These are phyloP conservation scores for Drosophila tanythrix DNA, from an alignment of 2,888 invertebrate genomes.

Conservation along the genomic window DNA sequence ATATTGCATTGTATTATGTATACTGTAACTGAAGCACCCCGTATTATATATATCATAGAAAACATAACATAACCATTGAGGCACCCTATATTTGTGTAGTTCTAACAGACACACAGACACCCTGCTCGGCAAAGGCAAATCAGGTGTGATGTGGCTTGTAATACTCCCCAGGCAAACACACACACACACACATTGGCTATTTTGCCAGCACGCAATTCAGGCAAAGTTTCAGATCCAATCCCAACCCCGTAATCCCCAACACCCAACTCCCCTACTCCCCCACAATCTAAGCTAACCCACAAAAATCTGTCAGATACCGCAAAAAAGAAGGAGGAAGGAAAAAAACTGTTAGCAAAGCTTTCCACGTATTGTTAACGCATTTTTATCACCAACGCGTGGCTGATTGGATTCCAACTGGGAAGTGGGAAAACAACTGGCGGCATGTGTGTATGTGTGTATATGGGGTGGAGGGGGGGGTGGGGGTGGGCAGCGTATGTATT, in stretches of 20 bases:
- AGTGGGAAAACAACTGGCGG: constrained; percentile 16
- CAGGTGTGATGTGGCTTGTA: constrained; percentile 71
- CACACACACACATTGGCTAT: constrained; percentile 30
- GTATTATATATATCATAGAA: neutral
- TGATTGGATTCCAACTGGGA: constrained; percentile 75
- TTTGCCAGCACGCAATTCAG: constrained; percentile 46
- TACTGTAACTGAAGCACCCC: neutral
- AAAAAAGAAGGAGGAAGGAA: constrained; percentile 47
- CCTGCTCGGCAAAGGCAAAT: constrained; percentile 48
- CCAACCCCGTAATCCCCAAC: neutral
- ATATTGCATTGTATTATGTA: neutral
- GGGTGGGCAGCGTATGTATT: neutral
- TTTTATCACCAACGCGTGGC: constrained; percentile 82
- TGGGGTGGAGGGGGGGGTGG: neutral
- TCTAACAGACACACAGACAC: constrained; percentile 11
- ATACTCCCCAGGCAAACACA: constrained; percentile 36
- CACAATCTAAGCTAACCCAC: constrained; percentile 58
- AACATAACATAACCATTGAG: neutral
- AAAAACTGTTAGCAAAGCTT: constrained; percentile 77
- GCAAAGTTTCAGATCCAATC: constrained; percentile 8
- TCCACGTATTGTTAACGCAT: constrained; percentile 82
- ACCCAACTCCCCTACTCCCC: neutral
- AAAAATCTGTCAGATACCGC: constrained; percentile 79
- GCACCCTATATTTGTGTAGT: constrained; percentile 11
- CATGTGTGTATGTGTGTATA: constrained; percentile 3